Base-by-base conservation (phyloP, 1,140 invertebrate genomes). In the Drosophila rufa region DNA sequence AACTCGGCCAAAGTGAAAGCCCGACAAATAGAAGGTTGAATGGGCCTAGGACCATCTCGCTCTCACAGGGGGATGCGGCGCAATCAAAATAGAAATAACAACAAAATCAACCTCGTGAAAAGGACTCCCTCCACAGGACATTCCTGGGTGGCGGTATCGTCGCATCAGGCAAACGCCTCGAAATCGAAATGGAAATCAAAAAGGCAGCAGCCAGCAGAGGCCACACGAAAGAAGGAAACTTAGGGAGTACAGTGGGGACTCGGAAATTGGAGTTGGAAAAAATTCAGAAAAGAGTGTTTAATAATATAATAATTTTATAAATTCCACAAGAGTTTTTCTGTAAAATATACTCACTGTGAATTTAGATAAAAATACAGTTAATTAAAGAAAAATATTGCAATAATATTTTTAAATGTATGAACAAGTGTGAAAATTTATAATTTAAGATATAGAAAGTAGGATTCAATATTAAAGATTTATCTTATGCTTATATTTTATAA, bases 101-200 rank as follows among this genome's bases (percentile, higher is more conserved):
- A 68, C 57, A 79, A 43, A 71, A 79, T 50, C 59, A 47, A 50
- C 38, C 74, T 69, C 50, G 50, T 69, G 51, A 75, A 69, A 50
- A 45, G 25, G 42, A 59, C 57, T 57, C 62, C 71, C 45, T 51
- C 19, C 57, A 56, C 61, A 45, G 59, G 51, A 33, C 60, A 40
- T 48, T 59, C 45, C 67, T 92, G 90, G 90, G 90, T 91, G 90
- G 84, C 76, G 79, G 90, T 92, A 91, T 91, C 90, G 84, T 84
- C 83, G 77, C 89, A 91, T 87, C 85, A 89, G 79, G 81, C 90
- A 81, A 92, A 92, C 90, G 90, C 90, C 90, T 92, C 80, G 75
- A 86, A 92, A 92, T 92, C 90, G 91, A 87, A 92, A 92, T 92
- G 77, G 80, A 90, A 92, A 92, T 92, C 90, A 92, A 92, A 92